Percentiles rank a stretch among this genome's conserved stretches.
These are phyloP conservation scores for Rhagonycha fulva DNA, from an alignment of 2,888 invertebrate species.

Conservation along the genomic window DNA sequence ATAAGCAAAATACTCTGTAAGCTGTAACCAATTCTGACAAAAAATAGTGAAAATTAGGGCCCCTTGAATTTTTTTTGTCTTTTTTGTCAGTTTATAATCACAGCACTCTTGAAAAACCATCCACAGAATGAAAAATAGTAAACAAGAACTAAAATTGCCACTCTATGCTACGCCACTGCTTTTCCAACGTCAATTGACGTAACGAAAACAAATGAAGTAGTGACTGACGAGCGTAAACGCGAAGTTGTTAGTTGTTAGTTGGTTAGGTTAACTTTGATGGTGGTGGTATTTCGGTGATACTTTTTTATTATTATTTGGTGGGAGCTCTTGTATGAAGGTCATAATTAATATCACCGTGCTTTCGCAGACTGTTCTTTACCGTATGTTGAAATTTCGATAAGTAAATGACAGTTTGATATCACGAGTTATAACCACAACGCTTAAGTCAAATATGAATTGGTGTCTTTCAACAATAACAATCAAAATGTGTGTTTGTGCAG, in stretches of 20 bases:
- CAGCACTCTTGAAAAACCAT: no score
- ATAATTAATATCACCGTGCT: not conserved
- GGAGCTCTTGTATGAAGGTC: not conserved
- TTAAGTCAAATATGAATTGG: not conserved
- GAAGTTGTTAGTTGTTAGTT: not conserved
- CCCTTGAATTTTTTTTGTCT: no score
- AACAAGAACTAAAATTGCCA: not conserved
- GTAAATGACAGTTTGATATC: not conserved
- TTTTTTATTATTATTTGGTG: not conserved
- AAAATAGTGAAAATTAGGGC: no score
- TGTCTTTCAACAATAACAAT: not conserved
- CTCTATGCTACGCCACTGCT: not conserved
- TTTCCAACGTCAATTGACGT: not conserved
- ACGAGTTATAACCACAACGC: not conserved
- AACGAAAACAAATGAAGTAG: not conserved
- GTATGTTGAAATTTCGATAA: not conserved
- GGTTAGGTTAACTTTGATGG: not conserved
- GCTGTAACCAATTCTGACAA: no score
- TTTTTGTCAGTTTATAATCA: no score
- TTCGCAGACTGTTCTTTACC: not conserved
- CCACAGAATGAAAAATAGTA: no score
- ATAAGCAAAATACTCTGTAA: no score
- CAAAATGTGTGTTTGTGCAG: conserved; percentile 20
- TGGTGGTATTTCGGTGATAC: not conserved
- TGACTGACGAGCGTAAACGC: not conserved